A percentile compares a stretch with the other conserved stretches of the same genome.
These are phyloP conservation scores for Drosophila pseudoananassae DNA, from an alignment of 1,140 invertebrate species.

Conservation along the genomic window DNA sequence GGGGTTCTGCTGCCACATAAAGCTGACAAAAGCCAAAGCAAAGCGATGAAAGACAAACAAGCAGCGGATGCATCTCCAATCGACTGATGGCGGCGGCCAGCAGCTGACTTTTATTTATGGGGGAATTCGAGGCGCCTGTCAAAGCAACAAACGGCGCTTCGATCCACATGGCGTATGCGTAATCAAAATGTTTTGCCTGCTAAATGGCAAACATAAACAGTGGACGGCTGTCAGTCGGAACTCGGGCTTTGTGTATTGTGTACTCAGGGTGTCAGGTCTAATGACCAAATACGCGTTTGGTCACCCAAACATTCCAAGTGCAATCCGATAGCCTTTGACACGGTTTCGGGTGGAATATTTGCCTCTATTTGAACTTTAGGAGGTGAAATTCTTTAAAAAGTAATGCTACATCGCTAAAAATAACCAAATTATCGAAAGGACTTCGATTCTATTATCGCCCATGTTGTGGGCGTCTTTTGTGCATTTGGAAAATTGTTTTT, in stretches of 20 bases:
- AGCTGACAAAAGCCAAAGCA: constrained; percentile 15
- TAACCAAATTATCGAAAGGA: constrained; percentile 2
- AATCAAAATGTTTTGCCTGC: constrained; percentile 75
- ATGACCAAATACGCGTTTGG: constrained; percentile 59
- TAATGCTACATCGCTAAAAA: neutral
- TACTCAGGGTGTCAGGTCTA: constrained; percentile 64
- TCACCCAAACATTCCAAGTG: constrained; percentile 46
- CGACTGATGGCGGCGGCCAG: constrained; percentile 31
- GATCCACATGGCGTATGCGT: constrained; percentile 67
- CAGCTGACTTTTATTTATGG: constrained; percentile 64
- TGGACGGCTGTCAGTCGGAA: constrained; percentile 13
- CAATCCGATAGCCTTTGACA: constrained; percentile 17
- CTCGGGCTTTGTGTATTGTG: constrained; percentile 1
- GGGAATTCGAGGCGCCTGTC: constrained; percentile 60
- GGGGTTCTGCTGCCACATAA: neutral
- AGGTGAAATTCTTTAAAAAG: neutral
- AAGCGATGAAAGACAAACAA: constrained; percentile 46
- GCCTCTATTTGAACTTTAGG: neutral
- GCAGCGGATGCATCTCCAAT: constrained; percentile 48
- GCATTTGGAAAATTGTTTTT: constrained; percentile 47
- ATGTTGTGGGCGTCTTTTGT: constrained; percentile 25
- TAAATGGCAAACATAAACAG: constrained; percentile 73
- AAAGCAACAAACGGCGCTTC: constrained; percentile 52
- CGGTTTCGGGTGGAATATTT: neutral
- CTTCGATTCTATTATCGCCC: neutral